These are phyloP conservation scores for Bungarus multicinctus DNA, from an alignment of 2,113 vertebrate genomes.

Conservation along the genomic window DNA sequence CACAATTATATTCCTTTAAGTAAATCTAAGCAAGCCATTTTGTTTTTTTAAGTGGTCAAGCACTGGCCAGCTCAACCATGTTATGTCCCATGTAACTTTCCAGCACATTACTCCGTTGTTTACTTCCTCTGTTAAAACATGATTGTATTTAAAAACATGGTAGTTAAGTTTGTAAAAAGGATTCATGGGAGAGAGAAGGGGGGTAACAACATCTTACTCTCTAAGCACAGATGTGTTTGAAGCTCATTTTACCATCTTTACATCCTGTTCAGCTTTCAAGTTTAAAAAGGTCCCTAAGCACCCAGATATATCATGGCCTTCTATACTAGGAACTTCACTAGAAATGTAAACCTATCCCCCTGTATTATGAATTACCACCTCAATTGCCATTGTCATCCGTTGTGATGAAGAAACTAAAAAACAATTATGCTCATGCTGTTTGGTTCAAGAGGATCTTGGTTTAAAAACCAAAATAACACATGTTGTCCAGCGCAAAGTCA, in stretches of 20 bases:
- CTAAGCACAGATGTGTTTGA: conserved; percentile 26
- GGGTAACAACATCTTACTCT: background rate
- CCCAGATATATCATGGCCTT: background rate
- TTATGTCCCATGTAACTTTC: conserved; percentile 59
- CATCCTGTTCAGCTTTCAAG: conserved; percentile 25
- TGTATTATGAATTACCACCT: conserved; percentile 34
- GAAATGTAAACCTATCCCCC: conserved; percentile 11
- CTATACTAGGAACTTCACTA: conserved; percentile 30
- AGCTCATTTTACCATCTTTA: conserved; percentile 14
- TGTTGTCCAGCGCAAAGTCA: background rate
- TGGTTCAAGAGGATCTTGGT: conserved; percentile 34
- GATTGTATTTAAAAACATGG: conserved; percentile 48
- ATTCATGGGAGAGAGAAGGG: conserved; percentile 35
- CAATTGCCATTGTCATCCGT: background rate
- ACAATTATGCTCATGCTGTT: conserved; percentile 9
- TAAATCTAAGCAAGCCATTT: conserved; percentile 46
- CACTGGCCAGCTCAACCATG: conserved; percentile 57
- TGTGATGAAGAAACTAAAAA: conserved; percentile 45
- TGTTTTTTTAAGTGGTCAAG: conserved; percentile 55
- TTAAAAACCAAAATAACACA: background rate
- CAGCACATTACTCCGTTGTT: conserved; percentile 59
- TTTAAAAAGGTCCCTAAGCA: conserved; percentile 25
- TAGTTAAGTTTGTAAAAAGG: conserved; percentile 61
- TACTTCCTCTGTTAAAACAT: conserved; percentile 62
- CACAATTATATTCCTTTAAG: conserved; percentile 44